These are phyloP conservation scores for Pitta sordida DNA, from an alignment of 2,113 vertebrate genomes.

Conservation along the genomic window DNA sequence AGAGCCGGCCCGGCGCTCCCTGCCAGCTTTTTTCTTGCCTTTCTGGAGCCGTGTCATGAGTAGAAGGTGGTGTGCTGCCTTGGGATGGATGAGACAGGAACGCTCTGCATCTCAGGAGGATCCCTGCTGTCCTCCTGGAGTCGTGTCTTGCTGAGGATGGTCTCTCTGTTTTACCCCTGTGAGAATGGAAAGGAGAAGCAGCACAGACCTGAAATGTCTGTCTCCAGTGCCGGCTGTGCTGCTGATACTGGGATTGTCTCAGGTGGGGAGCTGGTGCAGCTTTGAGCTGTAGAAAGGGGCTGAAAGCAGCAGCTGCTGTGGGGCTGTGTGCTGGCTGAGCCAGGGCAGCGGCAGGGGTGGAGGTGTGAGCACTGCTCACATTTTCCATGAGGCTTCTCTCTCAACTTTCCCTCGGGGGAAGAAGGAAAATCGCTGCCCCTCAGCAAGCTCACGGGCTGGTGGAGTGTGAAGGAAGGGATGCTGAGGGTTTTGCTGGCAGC, in stretches of 20 bases:
- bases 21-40: not conserved
- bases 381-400: not conserved
- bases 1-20: slow-evolving; percentile 4
- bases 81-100: not conserved
- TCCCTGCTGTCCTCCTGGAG: not conserved
- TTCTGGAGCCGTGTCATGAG: not conserved
- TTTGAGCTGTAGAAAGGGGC: not conserved
- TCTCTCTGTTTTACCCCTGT: not conserved
- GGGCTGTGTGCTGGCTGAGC: not conserved
- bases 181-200: not conserved
- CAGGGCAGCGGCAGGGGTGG: not conserved
- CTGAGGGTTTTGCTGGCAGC: not conserved
- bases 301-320: not conserved
- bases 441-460: not conserved
- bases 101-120: not conserved
- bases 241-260: not conserved
- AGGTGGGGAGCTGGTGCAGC: not conserved
- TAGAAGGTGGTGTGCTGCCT: not conserved
- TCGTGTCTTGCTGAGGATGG: not conserved
- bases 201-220: accelerated
- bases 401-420: not conserved
- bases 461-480: not conserved
- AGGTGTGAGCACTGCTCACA: not conserved
- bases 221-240: accelerated
- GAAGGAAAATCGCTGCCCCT: not conserved